phyloP scores from a whole-genome alignment of 2,113 vertebrate species.

The Piaya cayana region DNA sequence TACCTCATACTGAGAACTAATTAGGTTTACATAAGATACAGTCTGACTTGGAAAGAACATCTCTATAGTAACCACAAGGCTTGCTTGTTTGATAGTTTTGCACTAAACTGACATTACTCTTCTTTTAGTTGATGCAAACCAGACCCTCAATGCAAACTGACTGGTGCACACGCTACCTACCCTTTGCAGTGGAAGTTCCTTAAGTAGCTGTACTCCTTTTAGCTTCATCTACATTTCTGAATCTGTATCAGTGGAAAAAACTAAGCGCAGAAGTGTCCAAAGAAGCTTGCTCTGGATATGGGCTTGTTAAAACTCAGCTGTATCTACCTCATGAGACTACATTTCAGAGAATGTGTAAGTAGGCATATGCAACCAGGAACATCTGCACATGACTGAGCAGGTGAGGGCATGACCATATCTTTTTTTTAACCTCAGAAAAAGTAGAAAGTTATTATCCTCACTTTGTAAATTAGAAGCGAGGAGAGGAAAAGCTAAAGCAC shows the following conservation, averaged over 20 bases:
- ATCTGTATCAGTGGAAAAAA: fast-evolving
- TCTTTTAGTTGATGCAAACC: not conserved
- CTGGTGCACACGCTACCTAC: not conserved
- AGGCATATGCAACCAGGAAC: not conserved
- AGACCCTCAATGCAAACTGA: not conserved
- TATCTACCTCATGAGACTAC: not conserved
- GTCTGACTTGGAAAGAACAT: not conserved
- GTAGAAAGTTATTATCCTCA: not conserved
- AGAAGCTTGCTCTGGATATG: not conserved
- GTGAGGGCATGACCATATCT: fast-evolving
- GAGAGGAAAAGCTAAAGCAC: not conserved
- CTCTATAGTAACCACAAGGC: not conserved
- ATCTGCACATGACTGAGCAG: fast-evolving
- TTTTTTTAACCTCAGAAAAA: not conserved
- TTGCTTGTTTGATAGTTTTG: not conserved
- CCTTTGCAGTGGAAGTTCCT: not conserved
- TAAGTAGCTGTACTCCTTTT: not conserved
- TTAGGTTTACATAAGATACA: not conserved
- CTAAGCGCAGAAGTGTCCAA: fast-evolving
- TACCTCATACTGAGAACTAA: not conserved
- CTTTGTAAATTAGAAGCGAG: not conserved
- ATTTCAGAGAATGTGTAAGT: fast-evolving
- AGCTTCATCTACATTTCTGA: not conserved
- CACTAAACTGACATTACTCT: not conserved
- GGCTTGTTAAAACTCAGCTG: not conserved